A percentile compares a stretch with the other conserved stretches of the same genome.
Conservation (phyloP, 1,140 invertebrate species). For the Cyclargus thomasi region DNA sequence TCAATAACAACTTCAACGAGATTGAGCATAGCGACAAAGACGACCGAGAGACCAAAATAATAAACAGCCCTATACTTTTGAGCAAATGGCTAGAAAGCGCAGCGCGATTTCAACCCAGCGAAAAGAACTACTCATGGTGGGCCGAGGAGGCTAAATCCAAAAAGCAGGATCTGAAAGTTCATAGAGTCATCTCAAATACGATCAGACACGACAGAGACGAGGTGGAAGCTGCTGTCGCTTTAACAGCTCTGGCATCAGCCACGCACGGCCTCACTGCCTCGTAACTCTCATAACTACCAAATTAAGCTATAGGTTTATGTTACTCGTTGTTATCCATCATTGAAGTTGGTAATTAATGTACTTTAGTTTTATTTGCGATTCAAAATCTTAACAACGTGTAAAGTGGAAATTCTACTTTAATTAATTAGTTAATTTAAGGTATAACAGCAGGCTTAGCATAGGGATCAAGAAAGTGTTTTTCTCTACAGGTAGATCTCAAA, state of each 20-base stretch:
- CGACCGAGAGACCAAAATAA: constrained; percentile 38
- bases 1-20: constrained; percentile 59
- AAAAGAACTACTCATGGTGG: constrained; percentile 81
- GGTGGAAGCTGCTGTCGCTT: constrained; percentile 81
- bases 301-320: not conserved
- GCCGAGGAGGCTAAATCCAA: constrained; percentile 60
- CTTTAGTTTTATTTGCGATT: too few relatives aligned
- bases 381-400: too few relatives aligned
- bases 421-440: too few relatives aligned
- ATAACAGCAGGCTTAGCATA: too few relatives aligned
- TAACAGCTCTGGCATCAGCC: constrained; percentile 75
- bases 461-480: too few relatives aligned
- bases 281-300: constrained; percentile 21
- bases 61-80: constrained; percentile 74
- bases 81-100: constrained; percentile 83
- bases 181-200: constrained; percentile 34
- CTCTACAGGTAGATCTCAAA: too few relatives aligned
- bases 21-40: constrained; percentile 40
- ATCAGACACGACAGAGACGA: constrained; percentile 78
- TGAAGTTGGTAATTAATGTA: too few relatives aligned
- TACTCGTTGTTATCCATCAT: too few relatives aligned
- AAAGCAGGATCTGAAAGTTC: constrained; percentile 42
- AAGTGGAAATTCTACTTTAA: too few relatives aligned
- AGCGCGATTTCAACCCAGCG: constrained; percentile 79
- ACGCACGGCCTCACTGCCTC: constrained; percentile 44